Base-by-base conservation (phyloP, 2,113 vertebrate species). In the Pleuronectes platessa region DNA sequence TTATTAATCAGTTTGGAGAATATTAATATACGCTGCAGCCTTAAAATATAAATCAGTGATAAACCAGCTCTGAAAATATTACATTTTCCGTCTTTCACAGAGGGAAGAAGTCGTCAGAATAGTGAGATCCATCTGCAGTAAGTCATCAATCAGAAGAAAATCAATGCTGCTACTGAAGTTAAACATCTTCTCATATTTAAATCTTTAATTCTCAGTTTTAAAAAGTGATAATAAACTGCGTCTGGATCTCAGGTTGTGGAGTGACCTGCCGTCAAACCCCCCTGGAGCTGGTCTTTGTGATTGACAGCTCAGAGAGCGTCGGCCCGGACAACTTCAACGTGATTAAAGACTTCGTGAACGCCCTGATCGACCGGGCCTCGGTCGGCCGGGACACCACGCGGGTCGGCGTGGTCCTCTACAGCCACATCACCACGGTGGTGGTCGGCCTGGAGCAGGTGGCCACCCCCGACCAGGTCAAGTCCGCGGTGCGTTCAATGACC, bases 301-400 rank as follows among this genome's bases (percentile, higher is more conserved):
- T 96, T 3, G 96, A 98, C 91, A 97, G 97, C 86, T 98, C 96
- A 0, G 95, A 97, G 88, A 97, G 96, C 0, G 94, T 97, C 12
- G 96, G 96, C 3, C 95, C 92, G 0, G 91, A 94, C 1, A 96
- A 96, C 89, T 97, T 97, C 63, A 78, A 94, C 1, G 75, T 96
- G 75, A 92, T 95, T 58, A 96, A 97, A 86, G 92, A 93, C 75
- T 97, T 96, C 78, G 94, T 96, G 69, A 96, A 93, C 74, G 76
- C 90, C 8, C 78, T 96, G 72, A 92, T 95, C 0, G 95, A 96
- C 82, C 89, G 90, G 0, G 70, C 93, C 23, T 91, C 90, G 0
- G 86, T 94, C 60, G 82, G 84, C 76, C 71, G 76, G 0, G 58
- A 93, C 47, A 83, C 84, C 1, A 90, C 92, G 0, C 94, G 86